These are phyloP conservation scores for Eristalinus sepulchralis DNA, from an alignment of 2,888 invertebrate species.

Conservation along the genomic window DNA sequence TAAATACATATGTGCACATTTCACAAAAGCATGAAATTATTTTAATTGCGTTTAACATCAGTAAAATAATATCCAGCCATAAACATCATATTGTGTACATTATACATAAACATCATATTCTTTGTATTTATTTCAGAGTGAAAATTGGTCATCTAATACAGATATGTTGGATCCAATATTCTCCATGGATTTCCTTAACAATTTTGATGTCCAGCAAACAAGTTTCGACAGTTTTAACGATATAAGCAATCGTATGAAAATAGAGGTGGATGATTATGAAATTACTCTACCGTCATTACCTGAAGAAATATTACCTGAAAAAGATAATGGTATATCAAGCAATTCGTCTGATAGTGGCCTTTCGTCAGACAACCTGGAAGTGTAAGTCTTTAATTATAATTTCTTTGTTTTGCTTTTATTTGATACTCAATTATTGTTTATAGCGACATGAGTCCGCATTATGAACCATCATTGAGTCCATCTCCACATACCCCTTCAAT, in stretches of 20 bases:
- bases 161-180: conserved; percentile 87
- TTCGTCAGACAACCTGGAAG: conserved; percentile 84
- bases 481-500: conserved; percentile 70
- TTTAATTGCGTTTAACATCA: too few relatives aligned
- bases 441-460: conserved; percentile 74
- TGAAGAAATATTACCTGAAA: conserved; percentile 50
- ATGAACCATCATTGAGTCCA: conserved; percentile 72
- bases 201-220: conserved; percentile 81
- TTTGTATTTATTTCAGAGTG: conserved; percentile 81
- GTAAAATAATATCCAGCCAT: too few relatives aligned
- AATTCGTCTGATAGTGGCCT: conserved; percentile 86
- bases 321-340: conserved; percentile 70
- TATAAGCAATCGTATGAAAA: conserved; percentile 75
- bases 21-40: too few relatives aligned
- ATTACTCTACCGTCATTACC: conserved; percentile 50
- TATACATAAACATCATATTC: too few relatives aligned
- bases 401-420: background rate
- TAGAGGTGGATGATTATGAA: conserved; percentile 77
- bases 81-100: too few relatives aligned
- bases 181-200: conserved; percentile 84
- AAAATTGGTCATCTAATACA: conserved; percentile 80
- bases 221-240: conserved; percentile 80
- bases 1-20: too few relatives aligned
- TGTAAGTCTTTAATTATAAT: conserved; percentile 78
- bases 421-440: background rate